Conservation (phyloP, 1,140 invertebrate species). For the Pseudobourletiella spinata region DNA sequence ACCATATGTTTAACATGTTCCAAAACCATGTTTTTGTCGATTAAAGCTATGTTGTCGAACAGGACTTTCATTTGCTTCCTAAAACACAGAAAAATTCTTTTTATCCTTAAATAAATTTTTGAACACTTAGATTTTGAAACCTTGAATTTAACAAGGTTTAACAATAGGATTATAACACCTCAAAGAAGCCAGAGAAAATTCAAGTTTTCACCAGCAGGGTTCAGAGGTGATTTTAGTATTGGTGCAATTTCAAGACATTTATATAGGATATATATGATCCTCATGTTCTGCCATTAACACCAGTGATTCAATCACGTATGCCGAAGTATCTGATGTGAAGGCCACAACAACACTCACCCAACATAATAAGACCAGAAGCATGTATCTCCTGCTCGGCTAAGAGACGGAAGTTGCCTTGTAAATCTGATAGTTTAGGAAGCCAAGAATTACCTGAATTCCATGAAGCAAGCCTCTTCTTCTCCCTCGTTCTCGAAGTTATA, state of each 20-base stretch:
- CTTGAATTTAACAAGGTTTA: too few species aligned
- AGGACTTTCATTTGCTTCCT: constrained; percentile 50
- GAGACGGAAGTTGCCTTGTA: too few species aligned
- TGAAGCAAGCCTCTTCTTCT: constrained; percentile 51
- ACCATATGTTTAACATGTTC: constrained; percentile 44
- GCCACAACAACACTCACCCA: background rate
- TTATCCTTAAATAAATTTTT: too few species aligned
- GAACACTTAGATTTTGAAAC: too few species aligned
- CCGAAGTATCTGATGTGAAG: background rate
- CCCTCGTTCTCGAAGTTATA: constrained; percentile 51
- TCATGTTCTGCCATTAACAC: constrained; percentile 3
- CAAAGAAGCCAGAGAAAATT: constrained; percentile 1
- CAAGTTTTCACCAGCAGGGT: background rate
- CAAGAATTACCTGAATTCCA: constrained; percentile 39
- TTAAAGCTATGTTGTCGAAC: constrained; percentile 48
- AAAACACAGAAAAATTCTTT: too few species aligned
- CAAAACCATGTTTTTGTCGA: constrained; percentile 46
- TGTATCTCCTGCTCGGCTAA: too few species aligned
- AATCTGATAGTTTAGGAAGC: too few species aligned
- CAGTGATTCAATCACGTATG: too few species aligned
- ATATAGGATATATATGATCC: too few species aligned
- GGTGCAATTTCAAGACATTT: background rate
- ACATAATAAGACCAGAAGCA: too few species aligned
- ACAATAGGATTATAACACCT: background rate
- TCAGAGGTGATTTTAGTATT: background rate